Percentiles rank a stretch among this genome's conserved stretches.
Evolutionary conservation across 2,113 vertebrate species (phyloP).

Genomic region (Ailurus styani): DNA sequence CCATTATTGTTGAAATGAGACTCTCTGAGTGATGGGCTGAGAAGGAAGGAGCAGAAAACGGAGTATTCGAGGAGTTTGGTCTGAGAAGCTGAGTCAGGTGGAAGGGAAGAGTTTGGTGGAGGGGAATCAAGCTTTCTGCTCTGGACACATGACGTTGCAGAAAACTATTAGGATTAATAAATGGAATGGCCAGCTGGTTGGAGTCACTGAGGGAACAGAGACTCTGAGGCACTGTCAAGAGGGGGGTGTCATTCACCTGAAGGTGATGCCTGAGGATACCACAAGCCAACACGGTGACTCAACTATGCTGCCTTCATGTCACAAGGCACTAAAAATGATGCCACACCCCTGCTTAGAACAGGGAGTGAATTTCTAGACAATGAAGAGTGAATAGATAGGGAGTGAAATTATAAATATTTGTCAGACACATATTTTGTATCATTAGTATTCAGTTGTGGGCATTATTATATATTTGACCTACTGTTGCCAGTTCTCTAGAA

Average conservation of each 20-base stretch:
- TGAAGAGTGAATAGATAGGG: neutral
- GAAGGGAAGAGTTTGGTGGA: neutral
- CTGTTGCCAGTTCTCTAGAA: neutral
- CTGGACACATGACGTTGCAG: neutral
- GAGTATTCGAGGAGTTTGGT: neutral
- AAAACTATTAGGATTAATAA: neutral
- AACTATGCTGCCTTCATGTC: neutral
- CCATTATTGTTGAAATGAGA: neutral
- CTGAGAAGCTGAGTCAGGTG: neutral
- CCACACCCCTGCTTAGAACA: neutral
- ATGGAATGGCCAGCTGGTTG: neutral
- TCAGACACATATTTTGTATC: neutral
- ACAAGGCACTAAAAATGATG: neutral
- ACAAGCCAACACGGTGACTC: neutral
- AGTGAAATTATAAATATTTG: neutral
- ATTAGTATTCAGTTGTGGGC: neutral
- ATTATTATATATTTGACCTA: neutral
- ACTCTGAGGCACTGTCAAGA: neutral
- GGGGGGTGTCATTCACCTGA: neutral
- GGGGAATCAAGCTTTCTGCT: neutral
- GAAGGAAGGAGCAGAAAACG: fast-evolving
- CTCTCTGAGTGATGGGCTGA: fast-evolving
- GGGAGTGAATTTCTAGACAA: neutral
- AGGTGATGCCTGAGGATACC: neutral
- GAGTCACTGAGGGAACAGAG: neutral